Conservation (phyloP, 2,888 invertebrate species). For the Acleris emargana region DNA sequence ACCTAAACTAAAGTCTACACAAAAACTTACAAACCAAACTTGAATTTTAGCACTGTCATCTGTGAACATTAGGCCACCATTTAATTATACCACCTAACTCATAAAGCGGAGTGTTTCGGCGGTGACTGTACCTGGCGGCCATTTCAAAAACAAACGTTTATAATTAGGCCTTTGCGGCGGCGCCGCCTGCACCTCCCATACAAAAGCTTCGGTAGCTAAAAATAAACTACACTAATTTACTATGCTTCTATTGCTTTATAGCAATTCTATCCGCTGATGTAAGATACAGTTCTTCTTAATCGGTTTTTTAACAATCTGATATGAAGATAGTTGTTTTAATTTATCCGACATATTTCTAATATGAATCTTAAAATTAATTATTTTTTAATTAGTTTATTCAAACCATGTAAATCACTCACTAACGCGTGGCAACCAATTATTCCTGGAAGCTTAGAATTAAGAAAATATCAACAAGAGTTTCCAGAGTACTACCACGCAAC, state of each 20-base stretch:
- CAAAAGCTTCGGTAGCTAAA: slow-evolving; percentile 72
- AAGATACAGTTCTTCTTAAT: slow-evolving; percentile 36
- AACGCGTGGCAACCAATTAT: no score
- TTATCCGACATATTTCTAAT: neutral
- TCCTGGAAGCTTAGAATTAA: no score
- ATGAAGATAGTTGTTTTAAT: neutral
- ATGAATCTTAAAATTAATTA: neutral
- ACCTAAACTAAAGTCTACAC: neutral
- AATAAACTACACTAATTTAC: slow-evolving; percentile 63
- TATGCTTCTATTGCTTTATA: slow-evolving; percentile 69
- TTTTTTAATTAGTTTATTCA: no score
- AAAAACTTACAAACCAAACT: neutral
- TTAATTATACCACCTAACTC: slow-evolving; percentile 11
- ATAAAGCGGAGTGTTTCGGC: slow-evolving; percentile 42
- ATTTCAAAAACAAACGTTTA: slow-evolving; percentile 78
- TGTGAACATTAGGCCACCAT: neutral
- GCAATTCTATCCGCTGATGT: slow-evolving; percentile 50
- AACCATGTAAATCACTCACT: no score
- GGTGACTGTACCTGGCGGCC: slow-evolving; percentile 63
- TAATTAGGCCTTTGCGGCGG: slow-evolving; percentile 69
- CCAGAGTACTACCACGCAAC: no score
- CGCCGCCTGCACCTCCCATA: slow-evolving; percentile 52
- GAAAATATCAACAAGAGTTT: no score
- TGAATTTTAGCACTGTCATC: neutral
- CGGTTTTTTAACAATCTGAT: slow-evolving; percentile 25